Evolutionary conservation across 2,888 invertebrate genomes (phyloP).

Genomic region (Pristionchus mayeri): DNA sequence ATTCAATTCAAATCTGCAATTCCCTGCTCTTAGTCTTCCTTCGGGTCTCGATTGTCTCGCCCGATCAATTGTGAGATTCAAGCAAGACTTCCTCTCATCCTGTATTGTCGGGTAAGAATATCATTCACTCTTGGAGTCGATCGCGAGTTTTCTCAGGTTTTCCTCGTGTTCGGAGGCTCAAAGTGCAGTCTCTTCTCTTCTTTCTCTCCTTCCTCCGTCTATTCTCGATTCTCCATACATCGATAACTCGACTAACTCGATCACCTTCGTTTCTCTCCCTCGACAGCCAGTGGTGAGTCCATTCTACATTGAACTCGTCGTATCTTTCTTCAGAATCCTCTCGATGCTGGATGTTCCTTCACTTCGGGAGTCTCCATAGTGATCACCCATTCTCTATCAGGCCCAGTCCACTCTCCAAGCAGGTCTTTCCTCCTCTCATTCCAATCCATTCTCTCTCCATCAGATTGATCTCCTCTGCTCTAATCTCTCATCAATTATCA

Average conservation of each 20-base stretch:
- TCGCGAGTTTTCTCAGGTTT: not conserved
- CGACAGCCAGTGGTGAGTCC: not conserved
- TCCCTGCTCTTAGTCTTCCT: not conserved
- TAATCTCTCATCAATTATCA: not conserved
- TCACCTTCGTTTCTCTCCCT: not conserved
- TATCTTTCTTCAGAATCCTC: not conserved
- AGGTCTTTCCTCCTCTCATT: not conserved
- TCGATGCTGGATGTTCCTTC: not conserved
- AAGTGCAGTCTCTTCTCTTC: not conserved
- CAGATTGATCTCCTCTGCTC: conserved; percentile 36
- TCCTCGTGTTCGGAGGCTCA: not conserved
- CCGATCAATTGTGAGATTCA: not conserved
- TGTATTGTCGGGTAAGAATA: not conserved
- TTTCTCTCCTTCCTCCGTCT: not conserved
- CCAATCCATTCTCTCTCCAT: not conserved
- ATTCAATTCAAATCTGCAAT: too few species aligned
- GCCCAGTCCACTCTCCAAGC: conserved; percentile 5
- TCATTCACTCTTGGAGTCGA: not conserved
- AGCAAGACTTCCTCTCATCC: conserved; percentile 5
- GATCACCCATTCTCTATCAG: conserved; percentile 38
- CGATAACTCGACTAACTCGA: not conserved
- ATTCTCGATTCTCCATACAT: conserved; percentile 9
- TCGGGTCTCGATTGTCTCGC: conserved; percentile 3
- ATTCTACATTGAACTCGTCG: not conserved
- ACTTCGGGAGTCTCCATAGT: not conserved